Conservation (phyloP, 2,888 invertebrate genomes). For the Hofmannophila pseudospretella region DNA sequence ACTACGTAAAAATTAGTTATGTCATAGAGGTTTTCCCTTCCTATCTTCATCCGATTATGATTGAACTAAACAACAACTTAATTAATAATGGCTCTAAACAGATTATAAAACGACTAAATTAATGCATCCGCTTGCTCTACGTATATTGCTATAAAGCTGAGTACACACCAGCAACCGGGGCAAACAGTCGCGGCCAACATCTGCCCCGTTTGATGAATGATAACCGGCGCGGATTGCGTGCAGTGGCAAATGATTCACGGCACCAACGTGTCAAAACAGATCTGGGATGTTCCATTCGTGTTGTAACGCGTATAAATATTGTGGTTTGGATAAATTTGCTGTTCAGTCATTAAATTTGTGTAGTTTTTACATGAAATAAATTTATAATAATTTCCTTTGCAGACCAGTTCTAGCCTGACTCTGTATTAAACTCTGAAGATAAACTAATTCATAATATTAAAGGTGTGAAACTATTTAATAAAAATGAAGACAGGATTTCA, state of each 20-base stretch:
- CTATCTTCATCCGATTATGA: not conserved
- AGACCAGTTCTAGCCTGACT: too few species aligned
- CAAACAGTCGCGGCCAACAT: not conserved
- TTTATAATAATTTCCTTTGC: too few species aligned
- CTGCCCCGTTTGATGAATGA: not conserved
- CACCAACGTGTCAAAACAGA: not conserved
- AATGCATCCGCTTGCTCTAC: constrained; percentile 7
- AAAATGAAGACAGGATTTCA: too few species aligned
- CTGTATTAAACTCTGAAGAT: too few species aligned
- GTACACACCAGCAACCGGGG: not conserved
- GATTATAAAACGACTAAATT: constrained; percentile 6
- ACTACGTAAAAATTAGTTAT: too few species aligned
- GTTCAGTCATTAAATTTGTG: too few species aligned
- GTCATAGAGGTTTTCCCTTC: not conserved
- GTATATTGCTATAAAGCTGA: not conserved
- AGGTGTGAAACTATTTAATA: too few species aligned
- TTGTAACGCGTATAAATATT: not conserved
- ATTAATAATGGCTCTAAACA: not conserved
- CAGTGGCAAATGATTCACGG: not conserved
- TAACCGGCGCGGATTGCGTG: not conserved
- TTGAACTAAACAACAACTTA: not conserved
- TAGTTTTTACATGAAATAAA: too few species aligned
- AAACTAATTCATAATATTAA: too few species aligned
- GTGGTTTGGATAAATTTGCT: not conserved
- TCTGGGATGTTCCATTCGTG: not conserved